phyloP scores from a whole-genome alignment of 1,140 invertebrate species.

The Triops cancriformis region DNA sequence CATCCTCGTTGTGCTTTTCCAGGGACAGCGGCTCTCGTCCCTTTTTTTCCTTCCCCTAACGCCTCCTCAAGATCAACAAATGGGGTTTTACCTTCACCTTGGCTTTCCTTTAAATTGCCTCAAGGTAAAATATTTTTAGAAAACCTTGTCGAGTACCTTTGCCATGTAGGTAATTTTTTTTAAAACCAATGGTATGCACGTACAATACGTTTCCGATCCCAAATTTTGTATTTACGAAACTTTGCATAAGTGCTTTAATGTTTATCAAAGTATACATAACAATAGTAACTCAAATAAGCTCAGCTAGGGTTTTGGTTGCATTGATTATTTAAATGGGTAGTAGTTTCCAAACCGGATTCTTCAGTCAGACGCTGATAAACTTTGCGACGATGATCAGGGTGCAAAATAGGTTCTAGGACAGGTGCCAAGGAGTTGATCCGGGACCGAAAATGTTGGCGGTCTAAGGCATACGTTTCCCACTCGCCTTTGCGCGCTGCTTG shows the following conservation, averaged over 20 bases:
- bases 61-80: neutral
- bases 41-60: neutral
- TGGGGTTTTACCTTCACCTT: neutral
- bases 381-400: constrained; percentile 28
- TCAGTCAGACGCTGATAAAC: constrained; percentile 21
- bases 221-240: neutral
- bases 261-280: neutral
- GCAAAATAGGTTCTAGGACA: constrained; percentile 28
- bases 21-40: neutral
- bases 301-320: neutral
- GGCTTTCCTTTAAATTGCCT: neutral
- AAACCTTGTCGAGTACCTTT: neutral
- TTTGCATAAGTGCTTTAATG: neutral
- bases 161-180: too few species aligned
- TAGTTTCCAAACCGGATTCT: neutral
- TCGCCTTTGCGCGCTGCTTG: constrained; percentile 51
- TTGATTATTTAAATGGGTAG: neutral
- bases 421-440: constrained; percentile 34
- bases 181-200: too few species aligned
- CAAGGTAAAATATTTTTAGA: neutral
- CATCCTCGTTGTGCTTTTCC: neutral
- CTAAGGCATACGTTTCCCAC: constrained; percentile 53
- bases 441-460: constrained; percentile 48
- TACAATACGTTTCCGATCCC: neutral
- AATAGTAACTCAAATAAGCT: neutral